Percentiles rank a stretch among this genome's conserved stretches.
phyloP scores from a whole-genome alignment of 2,113 vertebrate species.

The Chaetodon trifascialis region DNA sequence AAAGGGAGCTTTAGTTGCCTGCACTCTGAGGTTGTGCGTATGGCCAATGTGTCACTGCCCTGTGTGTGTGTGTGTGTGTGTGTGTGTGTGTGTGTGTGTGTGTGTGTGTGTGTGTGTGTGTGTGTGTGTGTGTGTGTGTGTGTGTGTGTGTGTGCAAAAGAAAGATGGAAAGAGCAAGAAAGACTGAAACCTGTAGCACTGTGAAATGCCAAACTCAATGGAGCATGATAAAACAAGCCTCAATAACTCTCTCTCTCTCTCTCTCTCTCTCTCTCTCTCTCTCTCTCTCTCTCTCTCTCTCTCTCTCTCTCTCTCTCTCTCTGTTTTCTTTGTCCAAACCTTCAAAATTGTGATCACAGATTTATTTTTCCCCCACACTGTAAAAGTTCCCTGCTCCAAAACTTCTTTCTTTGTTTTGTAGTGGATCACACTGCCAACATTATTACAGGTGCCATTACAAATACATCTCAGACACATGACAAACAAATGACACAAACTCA shows the following conservation, averaged over 20 bases:
- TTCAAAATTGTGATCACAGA: neutral
- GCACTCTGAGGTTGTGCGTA: constrained; percentile 19
- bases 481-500: too few species aligned
- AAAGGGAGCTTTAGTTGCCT: constrained; percentile 49
- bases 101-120: neutral
- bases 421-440: neutral
- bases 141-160: neutral
- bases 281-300: neutral
- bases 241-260: constrained; percentile 7
- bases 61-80: neutral
- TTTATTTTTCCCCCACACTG: neutral
- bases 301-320: neutral
- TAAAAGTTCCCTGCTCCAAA: neutral
- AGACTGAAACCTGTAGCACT: constrained; percentile 41
- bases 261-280: neutral
- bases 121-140: neutral
- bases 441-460: too few species aligned
- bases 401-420: neutral
- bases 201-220: constrained; percentile 40
- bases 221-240: constrained; percentile 13
- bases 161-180: constrained; percentile 16
- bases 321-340: constrained; percentile 25
- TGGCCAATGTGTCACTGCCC: constrained; percentile 37
- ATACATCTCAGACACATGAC: too few species aligned
- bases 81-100: neutral